Evolutionary conservation across 2,113 vertebrate species (phyloP), one percentile per base, ranked within the genome.

Genomic region (Okapia johnstoni): DNA sequence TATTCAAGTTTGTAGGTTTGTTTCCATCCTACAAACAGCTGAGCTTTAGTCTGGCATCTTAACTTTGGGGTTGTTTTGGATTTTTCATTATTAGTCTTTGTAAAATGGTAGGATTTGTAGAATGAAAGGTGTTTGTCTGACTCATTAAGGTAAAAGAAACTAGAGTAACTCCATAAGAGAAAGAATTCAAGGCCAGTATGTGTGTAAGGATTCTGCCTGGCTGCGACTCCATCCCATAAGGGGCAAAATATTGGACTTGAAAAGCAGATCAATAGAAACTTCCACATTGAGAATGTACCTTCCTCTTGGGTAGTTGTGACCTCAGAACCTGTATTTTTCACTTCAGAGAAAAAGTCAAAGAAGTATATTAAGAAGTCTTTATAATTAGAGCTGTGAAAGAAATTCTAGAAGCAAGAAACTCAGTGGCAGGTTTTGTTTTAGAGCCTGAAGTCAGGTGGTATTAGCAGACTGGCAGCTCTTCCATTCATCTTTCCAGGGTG

Each of bases 401-500:
- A 95, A 92, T 66, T 90, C 63, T 92, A 86, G 93, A 92, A 21
- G 77, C n/a, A 66, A 83, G 63, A 48, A 96, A 95, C 50, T 54
- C 61, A 52, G 83, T 1, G 2, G 28, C 33, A 58, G 52, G 60
- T 81, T 94, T 81, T 88, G 87, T 52, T 80, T 95, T 61, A 55
- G 90, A 90, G 86, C 40, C 90, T 58, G 26, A 85, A 87, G 88
- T 77, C 52, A 57, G 87, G 36, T 40, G 50, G 57, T 43, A 19
- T 63, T 85, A 77, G 55, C 48, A 83, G 50, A 60, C 58, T 3
- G 60, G 66, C n/a, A 57, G 55, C 19, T 8, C 48, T 95, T 76
- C 60, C 79, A 87, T 94, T 96, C 93, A 83, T 96, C 97, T 98
- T 98, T 93, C 77, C 83, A 50, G 85, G 95, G 61, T 85, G 93